These are phyloP conservation scores for Apomyelois bistriatella DNA, from an alignment of 2,888 invertebrate genomes.

Conservation along the genomic window DNA sequence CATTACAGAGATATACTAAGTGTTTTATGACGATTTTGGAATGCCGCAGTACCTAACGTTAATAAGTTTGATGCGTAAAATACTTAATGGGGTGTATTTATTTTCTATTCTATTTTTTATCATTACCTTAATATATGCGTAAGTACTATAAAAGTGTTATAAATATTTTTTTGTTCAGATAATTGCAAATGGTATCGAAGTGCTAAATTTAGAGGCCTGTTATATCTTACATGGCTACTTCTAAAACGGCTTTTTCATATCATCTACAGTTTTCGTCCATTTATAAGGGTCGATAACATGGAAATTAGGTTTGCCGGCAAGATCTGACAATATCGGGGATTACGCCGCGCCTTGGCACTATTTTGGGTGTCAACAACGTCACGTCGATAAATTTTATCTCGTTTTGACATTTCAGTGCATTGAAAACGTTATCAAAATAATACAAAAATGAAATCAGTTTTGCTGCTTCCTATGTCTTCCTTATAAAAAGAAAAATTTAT, in stretches of 20 bases:
- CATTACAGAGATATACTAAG: background rate
- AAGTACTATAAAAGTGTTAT: no score
- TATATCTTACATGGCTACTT: no score
- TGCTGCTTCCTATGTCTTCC: no score
- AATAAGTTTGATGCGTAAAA: slow-evolving; percentile 2
- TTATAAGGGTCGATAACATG: background rate
- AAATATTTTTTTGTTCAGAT: no score
- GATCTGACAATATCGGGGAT: slow-evolving; percentile 34
- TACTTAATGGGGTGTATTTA: no score
- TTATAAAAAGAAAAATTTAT: no score
- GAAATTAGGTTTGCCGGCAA: slow-evolving; percentile 57
- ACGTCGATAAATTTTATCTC: slow-evolving; percentile 6
- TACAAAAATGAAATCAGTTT: no score
- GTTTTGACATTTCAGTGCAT: slow-evolving; percentile 22
- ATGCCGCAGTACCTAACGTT: background rate
- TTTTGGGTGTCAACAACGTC: slow-evolving; percentile 9
- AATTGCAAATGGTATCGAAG: no score
- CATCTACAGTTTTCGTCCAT: background rate
- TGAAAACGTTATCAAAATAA: slow-evolving; percentile 20
- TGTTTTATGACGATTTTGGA: background rate
- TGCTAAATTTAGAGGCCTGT: no score
- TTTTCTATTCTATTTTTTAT: no score
- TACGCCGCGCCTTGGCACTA: slow-evolving; percentile 11
- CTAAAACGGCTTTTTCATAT: background rate
- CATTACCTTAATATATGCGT: background rate